Evolutionary conservation across 2,888 invertebrate genomes (phyloP), one percentile per base, ranked within the genome.

Genomic region (Idaea straminata): DNA sequence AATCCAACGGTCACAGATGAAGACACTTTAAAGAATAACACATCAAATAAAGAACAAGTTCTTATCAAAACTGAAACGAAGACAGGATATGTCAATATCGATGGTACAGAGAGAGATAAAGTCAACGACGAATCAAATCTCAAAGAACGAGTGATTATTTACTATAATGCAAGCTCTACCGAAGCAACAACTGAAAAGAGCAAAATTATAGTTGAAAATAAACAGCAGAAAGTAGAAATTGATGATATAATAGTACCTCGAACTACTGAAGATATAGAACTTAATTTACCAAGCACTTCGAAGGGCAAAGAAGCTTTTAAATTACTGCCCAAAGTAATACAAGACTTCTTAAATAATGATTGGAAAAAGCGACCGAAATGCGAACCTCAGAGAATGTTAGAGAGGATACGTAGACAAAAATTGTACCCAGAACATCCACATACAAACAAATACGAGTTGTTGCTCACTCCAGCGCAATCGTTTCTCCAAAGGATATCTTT

Each of bases 391-490:
- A 88, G 93, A 59, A 93, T 97, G 88, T 82, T 96, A 38, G 96
- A 96, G 76, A 94, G 95, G 76, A 95, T 97, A 68, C 93, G 95
- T 4, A 94, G 93, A 67, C 95, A 95, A 72, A 94, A 94, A 64
- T 79, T 69, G 38, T 94, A 95, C 65, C 93, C 93, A 6, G 95
- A 95, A 79, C 87, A 92, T 69, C 94, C 95, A 0, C 94, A 95
- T 82, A 88, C 89, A 15, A 83, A 91, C 59, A 94, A 95, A 79
- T 96, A 95, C 84, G 94, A 96, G 68, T 81, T 96, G 15, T 89
- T 98, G 65, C 94, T 95, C 61, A 98, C 98, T 76, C 95, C 95
- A 63, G 96, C 97, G 2, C 97, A 97, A 66, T 95, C 96, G 15
- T 97, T 97, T 85, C 86, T 96, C 68, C 96, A 96, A 84, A 94